phyloP scores from a whole-genome alignment of 2,888 invertebrate genomes.

The Linhomoeus sp. region DNA sequence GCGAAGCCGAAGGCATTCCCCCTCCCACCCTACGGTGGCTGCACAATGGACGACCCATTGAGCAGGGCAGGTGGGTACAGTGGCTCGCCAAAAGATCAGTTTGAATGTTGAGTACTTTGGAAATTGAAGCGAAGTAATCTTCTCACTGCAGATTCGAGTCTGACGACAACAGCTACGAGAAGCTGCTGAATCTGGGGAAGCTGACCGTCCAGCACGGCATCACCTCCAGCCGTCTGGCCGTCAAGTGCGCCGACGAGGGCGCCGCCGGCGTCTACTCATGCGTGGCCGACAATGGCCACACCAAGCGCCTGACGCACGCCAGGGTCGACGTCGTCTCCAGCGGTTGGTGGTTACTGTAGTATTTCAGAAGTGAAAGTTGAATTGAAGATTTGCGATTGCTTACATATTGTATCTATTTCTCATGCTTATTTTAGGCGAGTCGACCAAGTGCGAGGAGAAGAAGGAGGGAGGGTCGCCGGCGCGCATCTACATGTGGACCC shows the following conservation, averaged over 20 bases:
- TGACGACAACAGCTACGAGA: conserved; percentile 1
- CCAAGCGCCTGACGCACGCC: conserved; percentile 17
- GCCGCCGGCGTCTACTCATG: conserved; percentile 55
- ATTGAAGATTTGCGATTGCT: too few relatives aligned
- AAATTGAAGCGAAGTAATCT: too few relatives aligned
- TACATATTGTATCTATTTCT: too few relatives aligned
- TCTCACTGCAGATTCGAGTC: too few relatives aligned
- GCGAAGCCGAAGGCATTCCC: conserved; percentile 54
- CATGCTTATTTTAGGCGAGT: too few relatives aligned
- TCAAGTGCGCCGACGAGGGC: conserved; percentile 45
- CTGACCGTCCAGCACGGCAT: conserved; percentile 21
- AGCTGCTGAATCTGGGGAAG: neutral
- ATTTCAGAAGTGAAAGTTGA: neutral
- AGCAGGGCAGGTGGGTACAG: conserved; percentile 1
- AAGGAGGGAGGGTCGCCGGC: too few relatives aligned
- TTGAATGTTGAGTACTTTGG: too few relatives aligned
- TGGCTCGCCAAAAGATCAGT: too few relatives aligned
- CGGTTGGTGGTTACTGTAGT: neutral
- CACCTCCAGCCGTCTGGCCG: conserved; percentile 47
- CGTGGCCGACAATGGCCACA: conserved; percentile 37
- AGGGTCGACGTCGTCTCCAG: conserved; percentile 11
- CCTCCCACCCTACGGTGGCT: conserved; percentile 61
- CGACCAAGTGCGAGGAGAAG: too few relatives aligned
- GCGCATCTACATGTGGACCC: conserved; percentile 25
- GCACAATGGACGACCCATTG: conserved; percentile 38